Evolutionary conservation across 2,113 vertebrate species (phyloP), one percentile per base, ranked within the genome.

Genomic region (Pan paniscus): DNA sequence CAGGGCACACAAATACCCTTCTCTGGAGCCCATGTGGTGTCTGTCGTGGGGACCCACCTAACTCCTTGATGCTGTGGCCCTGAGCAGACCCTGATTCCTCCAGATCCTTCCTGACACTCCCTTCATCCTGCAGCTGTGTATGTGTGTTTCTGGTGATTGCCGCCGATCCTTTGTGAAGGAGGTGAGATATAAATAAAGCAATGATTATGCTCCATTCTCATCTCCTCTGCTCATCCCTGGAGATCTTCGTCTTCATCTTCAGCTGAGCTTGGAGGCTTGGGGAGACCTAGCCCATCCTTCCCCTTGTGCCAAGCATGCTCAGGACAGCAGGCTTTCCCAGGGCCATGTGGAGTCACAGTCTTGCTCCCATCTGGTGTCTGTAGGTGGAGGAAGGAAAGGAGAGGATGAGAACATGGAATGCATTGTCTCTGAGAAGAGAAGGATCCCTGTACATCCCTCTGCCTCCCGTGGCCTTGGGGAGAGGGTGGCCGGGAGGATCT

Each of bases 191-290:
- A 3, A 16, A 50, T 17, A 40, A 17, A 43, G 11, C 3, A 1
- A 8, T 7, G 2, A 5, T 3, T 3, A 0, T 1, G 50, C 38
- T 2, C 46, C 8, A 64, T 64, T 5, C 0, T 22, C 0, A 0
- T 46, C 59, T 43, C 22, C 5, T 6, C 0, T 0, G 40, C 50
- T 25, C 2, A 2, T 10, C 35, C 76, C 59, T 14, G 25, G 0
- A 40, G 22, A 23, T 18, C 67, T 40, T 46, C 0, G 0, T 11
- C 70, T 43, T 59, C 13, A 2, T 85, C 87, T 22, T 50, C 18
- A 23, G 3, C 3, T 3, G 25, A 43, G 50, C 35, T 68, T 0
- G 0, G 9, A 93, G 78, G 38, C 82, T n/a, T 14, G 10, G 73
- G 90, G 52, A 64, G 40, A 52, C 93, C 59, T 30, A 52, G 55